Conservation (phyloP, 2,888 invertebrate species). For the Leptinotarsa rubiginosa region DNA sequence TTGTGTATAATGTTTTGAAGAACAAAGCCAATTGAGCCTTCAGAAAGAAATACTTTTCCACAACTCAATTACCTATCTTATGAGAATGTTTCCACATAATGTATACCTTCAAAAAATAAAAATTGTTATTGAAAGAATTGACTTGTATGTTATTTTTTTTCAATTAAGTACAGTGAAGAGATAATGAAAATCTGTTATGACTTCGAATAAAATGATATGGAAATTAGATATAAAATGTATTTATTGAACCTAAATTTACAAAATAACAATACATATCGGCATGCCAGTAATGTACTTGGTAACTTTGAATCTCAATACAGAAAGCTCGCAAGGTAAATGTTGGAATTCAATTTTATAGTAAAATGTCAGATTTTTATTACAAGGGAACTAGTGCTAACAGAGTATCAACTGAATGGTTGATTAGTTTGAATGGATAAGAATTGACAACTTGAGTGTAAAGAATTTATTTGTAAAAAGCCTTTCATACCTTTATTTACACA, state of each 20-base stretch:
- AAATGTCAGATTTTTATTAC: neutral
- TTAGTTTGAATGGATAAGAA: slow-evolving; percentile 35
- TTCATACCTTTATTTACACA: slow-evolving; percentile 66
- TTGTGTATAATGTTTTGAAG: too few species aligned
- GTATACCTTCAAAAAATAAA: too few species aligned
- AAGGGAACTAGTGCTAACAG: neutral
- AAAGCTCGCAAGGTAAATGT: neutral
- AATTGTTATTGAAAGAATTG: too few species aligned
- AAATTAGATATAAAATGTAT: slow-evolving; percentile 39
- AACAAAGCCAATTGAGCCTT: too few species aligned
- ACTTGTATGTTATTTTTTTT: too few species aligned
- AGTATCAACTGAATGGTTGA: slow-evolving; percentile 1
- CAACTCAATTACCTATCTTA: too few species aligned
- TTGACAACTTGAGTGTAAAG: slow-evolving; percentile 49
- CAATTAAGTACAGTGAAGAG: too few species aligned
- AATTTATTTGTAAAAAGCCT: slow-evolving; percentile 67
- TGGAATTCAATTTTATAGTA: slow-evolving; percentile 10
- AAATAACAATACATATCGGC: slow-evolving; percentile 40
- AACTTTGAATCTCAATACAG: slow-evolving; percentile 30
- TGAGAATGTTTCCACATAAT: too few species aligned
- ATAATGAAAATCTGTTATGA: neutral
- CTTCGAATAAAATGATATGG: slow-evolving; percentile 37
- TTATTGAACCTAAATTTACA: slow-evolving; percentile 40
- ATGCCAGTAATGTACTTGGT: slow-evolving; percentile 31
- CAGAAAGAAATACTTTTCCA: too few species aligned